Base-by-base conservation (phyloP, 2,113 vertebrate species). In the Fulmarus glacialis region DNA sequence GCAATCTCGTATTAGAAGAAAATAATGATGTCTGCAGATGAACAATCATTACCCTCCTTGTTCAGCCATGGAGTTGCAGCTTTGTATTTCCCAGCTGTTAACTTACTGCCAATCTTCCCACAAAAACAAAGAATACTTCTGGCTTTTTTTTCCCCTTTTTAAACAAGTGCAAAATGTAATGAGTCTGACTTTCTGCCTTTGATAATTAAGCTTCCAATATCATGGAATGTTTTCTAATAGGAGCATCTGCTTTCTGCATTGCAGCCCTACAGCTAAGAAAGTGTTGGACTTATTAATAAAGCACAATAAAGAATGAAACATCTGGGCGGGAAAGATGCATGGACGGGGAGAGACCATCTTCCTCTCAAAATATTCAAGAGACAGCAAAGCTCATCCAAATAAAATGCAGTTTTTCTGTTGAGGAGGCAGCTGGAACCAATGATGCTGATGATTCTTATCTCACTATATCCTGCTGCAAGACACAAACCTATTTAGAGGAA, bases 261-360 rank as follows among this genome's bases (percentile, higher is more conserved):
- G 71, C 71, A 94, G 79, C 84, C 81, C 67, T 73, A 93, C 48
- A 93, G 93, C 74, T 86, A 96, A 70, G 78, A 84, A 96, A 90
- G 52, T 1, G 0, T 12, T 71, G n/a, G 71, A 88, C 59, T 88
- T 95, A 73, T 30, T 94, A 95, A 94, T 93, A 94, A 95, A 97
- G 81, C 66, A 94, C 60, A 97, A 93, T 79, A 52, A 84, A 82
- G 17, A 75, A 56, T 11, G 53, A 73, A 96, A 88, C 74, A 94
- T 87, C 85, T 85, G 78, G 90, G 82, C 0, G 11, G 67, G 60
- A 85, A 72, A 80, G 36, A 91, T 8, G 26, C 42, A 82, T 5
- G 2, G 15, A 96, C 80, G 36, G 32, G 45, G 29, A 91, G 55
- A 95, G 88, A 90, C 47, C 68, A 24, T 82, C 84, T 66, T 87